Evolutionary conservation across 2,113 vertebrate genomes (phyloP), one percentile per base, ranked within the genome.

Genomic region (Blennius ocellaris): DNA sequence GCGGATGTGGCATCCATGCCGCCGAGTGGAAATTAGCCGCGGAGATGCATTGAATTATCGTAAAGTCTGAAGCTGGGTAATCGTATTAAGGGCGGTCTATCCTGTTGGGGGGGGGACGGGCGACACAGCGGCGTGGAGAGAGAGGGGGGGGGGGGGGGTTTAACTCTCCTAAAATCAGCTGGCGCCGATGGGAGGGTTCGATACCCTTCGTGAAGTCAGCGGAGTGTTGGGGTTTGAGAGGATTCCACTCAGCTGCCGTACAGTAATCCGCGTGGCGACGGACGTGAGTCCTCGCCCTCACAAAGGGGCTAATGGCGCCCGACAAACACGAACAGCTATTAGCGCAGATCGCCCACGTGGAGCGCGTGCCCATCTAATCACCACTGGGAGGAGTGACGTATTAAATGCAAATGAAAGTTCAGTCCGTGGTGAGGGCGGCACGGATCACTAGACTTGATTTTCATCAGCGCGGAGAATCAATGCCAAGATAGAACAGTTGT

Each of bases 1-100:
- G 89, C 76, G 76, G 89, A 89, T 87, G 84, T 84, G 77, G 89
- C 85, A 85, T 85, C 76, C 77, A 44, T 80, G 80, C 67, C 64
- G 82, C 84, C 72, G 89, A 48, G 59, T 76, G 6, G 7, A 89
- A 90, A 91, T 91, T 91, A 90, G 85, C 86, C 62, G 49, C 72
- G 75, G 79, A 88, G 82, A 89, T 77, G 84, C 83, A 76, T 83
- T 90, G 80, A 91, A 91, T 93, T 88, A 93, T 88, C 89, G 84
- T 86, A 88, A 92, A 91, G 92, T 92, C 87, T 83, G 59, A 41
- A 53, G 75, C 78, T 67, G 74, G 60, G 81, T 92, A 93, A 93
- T 93, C 90, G 72, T 72, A 91, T 94, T 93, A 93, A 81, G 59
- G 63, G 70, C 64, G 80, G 67, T 61, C 61, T 79, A 67, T 86